Evolutionary conservation across 37 sponge, comb jelly and placozoan genomes (phyloP).

Genomic region (Ephydatia muelleri): DNA sequence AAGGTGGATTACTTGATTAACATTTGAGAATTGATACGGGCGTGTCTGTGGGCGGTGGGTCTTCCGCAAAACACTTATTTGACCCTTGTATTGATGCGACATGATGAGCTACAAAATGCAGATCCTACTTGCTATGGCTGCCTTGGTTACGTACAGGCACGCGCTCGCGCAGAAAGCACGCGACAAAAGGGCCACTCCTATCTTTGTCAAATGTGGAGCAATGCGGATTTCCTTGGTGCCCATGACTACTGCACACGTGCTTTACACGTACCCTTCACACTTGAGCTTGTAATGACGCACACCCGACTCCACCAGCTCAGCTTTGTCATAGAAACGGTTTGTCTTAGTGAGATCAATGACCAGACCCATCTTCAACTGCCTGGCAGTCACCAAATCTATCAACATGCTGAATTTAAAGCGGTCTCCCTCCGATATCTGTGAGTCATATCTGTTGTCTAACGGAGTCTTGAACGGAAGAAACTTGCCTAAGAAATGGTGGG

Average conservation of each 20-base stretch:
- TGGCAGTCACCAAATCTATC: slow-evolving; percentile 15
- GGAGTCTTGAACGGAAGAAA: slow-evolving; percentile 98
- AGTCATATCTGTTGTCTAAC: slow-evolving; percentile 68
- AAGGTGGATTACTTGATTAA: too few species aligned
- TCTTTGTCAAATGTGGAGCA: too few species aligned
- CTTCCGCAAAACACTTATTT: too few species aligned
- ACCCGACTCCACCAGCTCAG: slow-evolving; percentile 38
- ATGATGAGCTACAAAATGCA: too few species aligned
- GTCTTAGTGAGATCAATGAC: slow-evolving; percentile 97
- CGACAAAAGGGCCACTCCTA: too few species aligned
- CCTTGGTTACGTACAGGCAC: too few species aligned
- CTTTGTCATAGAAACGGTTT: slow-evolving; percentile 91
- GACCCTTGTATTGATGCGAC: too few species aligned
- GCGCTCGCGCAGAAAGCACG: too few species aligned
- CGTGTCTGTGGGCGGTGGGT: too few species aligned
- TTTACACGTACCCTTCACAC: slow-evolving; percentile 85
- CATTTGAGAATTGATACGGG: too few species aligned
- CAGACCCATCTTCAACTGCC: slow-evolving; percentile 68
- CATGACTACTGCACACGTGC: not conserved
- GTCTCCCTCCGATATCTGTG: slow-evolving; percentile 59
- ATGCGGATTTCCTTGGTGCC: too few species aligned
- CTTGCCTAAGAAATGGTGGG: slow-evolving; percentile 39
- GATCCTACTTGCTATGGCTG: too few species aligned
- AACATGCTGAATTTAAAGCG: slow-evolving; percentile 77
- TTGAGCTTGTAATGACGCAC: slow-evolving; percentile 85